Conservation (phyloP, 2,113 vertebrate species). For the Anseranas semipalmata region DNA sequence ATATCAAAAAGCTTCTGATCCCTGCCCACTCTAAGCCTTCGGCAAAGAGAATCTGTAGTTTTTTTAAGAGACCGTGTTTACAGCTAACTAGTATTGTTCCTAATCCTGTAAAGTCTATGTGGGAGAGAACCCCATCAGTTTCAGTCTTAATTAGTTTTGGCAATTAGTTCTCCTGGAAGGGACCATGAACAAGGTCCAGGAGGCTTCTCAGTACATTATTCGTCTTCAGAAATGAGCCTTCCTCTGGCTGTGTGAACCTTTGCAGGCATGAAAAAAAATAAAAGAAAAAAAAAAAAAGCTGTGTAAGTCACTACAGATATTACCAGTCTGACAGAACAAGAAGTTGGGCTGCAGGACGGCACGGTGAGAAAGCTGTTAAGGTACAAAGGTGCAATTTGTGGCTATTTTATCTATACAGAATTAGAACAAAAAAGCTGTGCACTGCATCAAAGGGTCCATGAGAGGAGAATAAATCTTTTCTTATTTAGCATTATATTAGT, state of each 20-base stretch:
- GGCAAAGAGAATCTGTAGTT: constrained; percentile 63
- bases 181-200: constrained; percentile 32
- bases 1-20: constrained; percentile 64
- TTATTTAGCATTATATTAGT: constrained; percentile 42
- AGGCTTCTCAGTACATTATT: constrained; percentile 54
- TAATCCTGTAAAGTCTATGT: constrained; percentile 64
- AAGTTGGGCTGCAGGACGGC: constrained; percentile 41
- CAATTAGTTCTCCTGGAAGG: constrained; percentile 57
- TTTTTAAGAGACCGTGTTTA: constrained; percentile 66
- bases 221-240: constrained; percentile 59
- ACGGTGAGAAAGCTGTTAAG: constrained; percentile 61
- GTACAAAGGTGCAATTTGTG: constrained; percentile 59
- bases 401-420: constrained; percentile 52
- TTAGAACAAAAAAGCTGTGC: constrained; percentile 33
- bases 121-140: constrained; percentile 41
- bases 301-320: constrained; percentile 55
- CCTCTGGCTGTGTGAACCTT: constrained; percentile 60
- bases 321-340: constrained; percentile 63
- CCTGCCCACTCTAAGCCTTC: constrained; percentile 43
- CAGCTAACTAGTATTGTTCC: constrained; percentile 70
- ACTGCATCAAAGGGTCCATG: constrained; percentile 26
- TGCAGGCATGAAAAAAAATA: constrained; percentile 46
- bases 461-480: constrained; percentile 43
- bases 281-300: constrained; percentile 51
- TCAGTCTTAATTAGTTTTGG: constrained; percentile 68